A percentile compares a stretch with the other conserved stretches of the same genome.
Conservation (phyloP, 2,888 invertebrate species). For the Sialis fuliginosa region DNA sequence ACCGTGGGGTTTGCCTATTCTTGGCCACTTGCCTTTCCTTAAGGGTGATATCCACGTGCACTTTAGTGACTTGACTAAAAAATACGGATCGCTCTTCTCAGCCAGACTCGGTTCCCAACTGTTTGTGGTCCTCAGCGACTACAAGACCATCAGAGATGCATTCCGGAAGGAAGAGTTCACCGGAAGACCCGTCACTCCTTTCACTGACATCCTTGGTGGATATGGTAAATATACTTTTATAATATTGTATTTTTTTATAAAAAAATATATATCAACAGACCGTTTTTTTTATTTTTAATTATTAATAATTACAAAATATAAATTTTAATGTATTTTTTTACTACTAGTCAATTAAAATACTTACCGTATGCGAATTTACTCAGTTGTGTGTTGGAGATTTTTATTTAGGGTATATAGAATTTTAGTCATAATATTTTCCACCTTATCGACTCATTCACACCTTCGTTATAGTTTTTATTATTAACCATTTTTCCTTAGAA, state of each 20-base stretch:
- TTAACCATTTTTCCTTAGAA: no score
- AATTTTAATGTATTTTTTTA: no score
- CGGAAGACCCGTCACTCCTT: constrained; percentile 70
- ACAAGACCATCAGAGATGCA: constrained; percentile 68
- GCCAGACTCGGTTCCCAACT: constrained; percentile 66
- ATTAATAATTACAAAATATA: neutral
- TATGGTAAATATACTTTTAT: constrained; percentile 51
- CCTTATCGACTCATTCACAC: no score
- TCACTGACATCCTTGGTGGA: constrained; percentile 72
- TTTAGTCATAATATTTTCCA: no score
- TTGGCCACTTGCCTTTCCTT: constrained; percentile 70
- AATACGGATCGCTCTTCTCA: constrained; percentile 69
- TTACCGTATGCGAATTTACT: no score
- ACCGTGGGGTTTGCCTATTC: constrained; percentile 70
- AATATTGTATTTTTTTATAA: neutral
- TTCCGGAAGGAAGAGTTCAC: constrained; percentile 77
- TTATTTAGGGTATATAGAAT: no score
- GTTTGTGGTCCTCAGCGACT: constrained; percentile 73
- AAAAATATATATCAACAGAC: neutral
- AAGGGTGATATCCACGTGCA: constrained; percentile 59
- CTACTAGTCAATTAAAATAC: no score
- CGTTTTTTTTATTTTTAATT: neutral
- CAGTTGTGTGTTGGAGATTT: no score
- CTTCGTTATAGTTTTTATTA: no score
- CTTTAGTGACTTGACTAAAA: constrained; percentile 55